Evolutionary conservation across 2,113 vertebrate species (phyloP).

Genomic region (Probosciger aterrimus): DNA sequence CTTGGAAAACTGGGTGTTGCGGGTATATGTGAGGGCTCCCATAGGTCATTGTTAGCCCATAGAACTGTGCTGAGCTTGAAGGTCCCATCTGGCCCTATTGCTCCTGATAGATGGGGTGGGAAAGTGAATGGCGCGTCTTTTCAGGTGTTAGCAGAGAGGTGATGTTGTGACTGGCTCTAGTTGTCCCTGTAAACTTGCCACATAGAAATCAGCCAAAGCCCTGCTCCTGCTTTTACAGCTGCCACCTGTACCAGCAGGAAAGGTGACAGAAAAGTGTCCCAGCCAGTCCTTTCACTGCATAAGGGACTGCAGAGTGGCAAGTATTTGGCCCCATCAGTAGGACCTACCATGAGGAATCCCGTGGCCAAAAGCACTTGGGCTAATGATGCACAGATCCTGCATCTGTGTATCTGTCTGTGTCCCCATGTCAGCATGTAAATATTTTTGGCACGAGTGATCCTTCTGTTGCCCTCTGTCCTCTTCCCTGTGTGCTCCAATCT

Average conservation of each 20-base stretch:
- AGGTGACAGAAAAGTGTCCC: too few species aligned
- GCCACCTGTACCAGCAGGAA: not conserved
- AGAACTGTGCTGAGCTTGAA: not conserved
- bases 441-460: not conserved
- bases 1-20: not conserved
- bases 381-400: not conserved
- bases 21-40: not conserved
- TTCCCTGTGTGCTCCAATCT: not conserved
- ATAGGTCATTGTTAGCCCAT: not conserved
- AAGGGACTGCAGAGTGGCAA: not conserved
- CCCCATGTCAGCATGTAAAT: not conserved
- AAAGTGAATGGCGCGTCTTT: not conserved
- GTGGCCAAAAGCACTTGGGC: not conserved
- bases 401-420: not conserved
- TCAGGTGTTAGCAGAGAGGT: not conserved
- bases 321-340: not conserved
- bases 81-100: not conserved
- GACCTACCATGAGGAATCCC: not conserved
- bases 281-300: not conserved
- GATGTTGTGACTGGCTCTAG: not conserved
- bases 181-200: not conserved
- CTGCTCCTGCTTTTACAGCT: not conserved
- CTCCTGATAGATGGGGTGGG: not conserved
- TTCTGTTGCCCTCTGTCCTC: not conserved
- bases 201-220: not conserved